Evolutionary conservation across 2,113 vertebrate species (phyloP), one percentile per base, ranked within the genome.

Genomic region (Sialia sialis): DNA sequence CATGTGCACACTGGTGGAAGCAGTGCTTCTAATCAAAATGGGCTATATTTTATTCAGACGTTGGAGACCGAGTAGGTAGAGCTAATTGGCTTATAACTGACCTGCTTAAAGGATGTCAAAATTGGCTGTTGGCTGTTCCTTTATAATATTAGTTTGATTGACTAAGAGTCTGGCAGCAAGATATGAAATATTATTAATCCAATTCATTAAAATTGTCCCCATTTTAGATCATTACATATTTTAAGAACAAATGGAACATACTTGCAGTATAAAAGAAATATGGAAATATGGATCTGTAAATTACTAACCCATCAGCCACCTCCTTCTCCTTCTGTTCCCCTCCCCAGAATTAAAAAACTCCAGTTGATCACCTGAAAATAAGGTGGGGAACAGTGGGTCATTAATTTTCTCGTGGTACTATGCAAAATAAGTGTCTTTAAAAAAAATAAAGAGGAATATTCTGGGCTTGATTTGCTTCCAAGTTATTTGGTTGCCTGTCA

Each of bases 31-130:
- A 95, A 96, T 96, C 94, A 96, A 89, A 95, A 96, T 87, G 59
- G 73, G 39, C 73, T 91, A 75, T 95, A 94, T 95, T 96, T 97
- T 97, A 97, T 96, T 95, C 96, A 97, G 92, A 94, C 90, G 82
- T 95, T 93, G 62, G 96, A 95, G 93, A 96, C 90, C 68, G 82
- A 91, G 82, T 78, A 94, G 90, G 89, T 76, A 95, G 90, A 86
- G 70, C 75, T 97, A 95, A 97, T 96, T 97, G 95, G 93, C 89
- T 96, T 95, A 94, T 95, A 92, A 92, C 90, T 95, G 96, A 97
- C 96, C 95, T 96, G 75, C 84, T 95, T 92, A 94, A 95, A 92
- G 51, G 85, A 92, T 91, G 94, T 97, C 95, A 97, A 94, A 96
- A 93, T 90, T 93, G 91, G 89, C 96, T 94, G 78, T 93, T 95